Conservation (phyloP, 2,888 invertebrate genomes). For the Girardia tigrina region DNA sequence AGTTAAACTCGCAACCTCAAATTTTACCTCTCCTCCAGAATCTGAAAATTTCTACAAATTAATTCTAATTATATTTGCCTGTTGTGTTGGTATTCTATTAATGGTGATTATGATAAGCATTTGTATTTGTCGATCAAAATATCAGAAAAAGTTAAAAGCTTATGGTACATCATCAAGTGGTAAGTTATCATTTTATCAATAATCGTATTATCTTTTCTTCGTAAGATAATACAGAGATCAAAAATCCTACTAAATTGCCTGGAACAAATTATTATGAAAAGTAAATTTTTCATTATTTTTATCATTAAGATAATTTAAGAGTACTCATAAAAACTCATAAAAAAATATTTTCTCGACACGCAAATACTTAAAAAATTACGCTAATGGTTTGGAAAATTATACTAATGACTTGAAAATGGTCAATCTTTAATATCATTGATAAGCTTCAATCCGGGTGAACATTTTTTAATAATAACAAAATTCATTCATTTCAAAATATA, state of each 20-base stretch:
- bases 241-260: not conserved
- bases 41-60: not conserved
- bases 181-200: not conserved
- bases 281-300: too few relatives aligned
- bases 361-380: too few relatives aligned
- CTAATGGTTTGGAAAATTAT: too few relatives aligned
- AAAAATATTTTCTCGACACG: too few relatives aligned
- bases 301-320: too few relatives aligned
- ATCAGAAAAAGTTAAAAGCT: not conserved
- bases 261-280: constrained; percentile 9
- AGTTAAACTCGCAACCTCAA: not conserved
- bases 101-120: not conserved
- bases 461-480: too few relatives aligned
- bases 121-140: not conserved
- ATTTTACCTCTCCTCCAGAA: not conserved
- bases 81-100: not conserved
- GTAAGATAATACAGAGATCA: not conserved
- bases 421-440: too few relatives aligned
- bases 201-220: not conserved
- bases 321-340: too few relatives aligned
- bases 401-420: too few relatives aligned
- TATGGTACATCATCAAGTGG: constrained; percentile 7
- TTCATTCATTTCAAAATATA: too few relatives aligned
- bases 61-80: not conserved
- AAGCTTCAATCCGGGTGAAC: too few relatives aligned